Evolutionary conservation across 1,140 invertebrate species (phyloP).

Genomic region (Halesus radiatus): DNA sequence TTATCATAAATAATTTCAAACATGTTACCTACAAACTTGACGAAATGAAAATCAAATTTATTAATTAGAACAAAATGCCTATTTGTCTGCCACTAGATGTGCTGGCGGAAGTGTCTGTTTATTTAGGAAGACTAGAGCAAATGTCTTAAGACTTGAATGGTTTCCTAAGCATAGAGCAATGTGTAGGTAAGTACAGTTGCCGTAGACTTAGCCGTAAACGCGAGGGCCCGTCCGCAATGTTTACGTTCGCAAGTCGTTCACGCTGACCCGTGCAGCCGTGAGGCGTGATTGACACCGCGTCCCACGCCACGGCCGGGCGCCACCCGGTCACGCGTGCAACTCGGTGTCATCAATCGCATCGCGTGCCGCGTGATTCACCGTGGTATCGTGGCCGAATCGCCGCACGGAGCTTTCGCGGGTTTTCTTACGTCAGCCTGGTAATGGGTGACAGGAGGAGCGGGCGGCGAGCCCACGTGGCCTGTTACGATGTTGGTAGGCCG

Average conservation of each 20-base stretch:
- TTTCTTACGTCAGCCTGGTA: constrained; percentile 18
- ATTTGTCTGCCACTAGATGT: too few relatives aligned
- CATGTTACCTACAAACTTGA: too few relatives aligned
- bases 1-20: too few relatives aligned
- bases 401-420: constrained; percentile 13
- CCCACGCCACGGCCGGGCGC: neutral
- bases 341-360: neutral
- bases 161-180: too few relatives aligned
- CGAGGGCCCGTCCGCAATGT: neutral
- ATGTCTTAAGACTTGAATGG: too few relatives aligned
- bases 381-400: too few relatives aligned
- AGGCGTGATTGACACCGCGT: neutral
- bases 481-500: neutral
- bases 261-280: neutral
- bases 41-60: too few relatives aligned
- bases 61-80: too few relatives aligned
- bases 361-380: neutral
- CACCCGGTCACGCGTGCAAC: neutral
- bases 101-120: too few relatives aligned
- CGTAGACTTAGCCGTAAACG: too few relatives aligned
- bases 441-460: neutral
- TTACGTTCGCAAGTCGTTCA: neutral
- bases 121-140: too few relatives aligned
- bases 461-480: constrained; percentile 4
- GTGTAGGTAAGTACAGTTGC: too few relatives aligned